Percentiles rank a stretch among this genome's conserved stretches.
Conservation (phyloP, 2,797 vertebrate species). For the Helarctos malayanus region DNA sequence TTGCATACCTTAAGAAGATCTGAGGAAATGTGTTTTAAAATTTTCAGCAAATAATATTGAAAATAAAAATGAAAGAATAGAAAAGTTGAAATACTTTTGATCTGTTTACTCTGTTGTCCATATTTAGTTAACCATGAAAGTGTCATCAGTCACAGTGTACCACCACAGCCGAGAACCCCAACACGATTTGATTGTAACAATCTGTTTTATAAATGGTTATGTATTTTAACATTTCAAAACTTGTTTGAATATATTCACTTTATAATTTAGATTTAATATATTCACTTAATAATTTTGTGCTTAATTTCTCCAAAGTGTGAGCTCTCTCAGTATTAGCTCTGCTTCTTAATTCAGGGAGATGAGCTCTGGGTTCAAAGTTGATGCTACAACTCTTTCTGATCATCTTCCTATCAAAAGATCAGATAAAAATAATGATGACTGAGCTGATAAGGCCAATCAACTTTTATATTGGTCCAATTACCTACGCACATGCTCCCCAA, state of each 20-base stretch:
- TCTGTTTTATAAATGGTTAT: not conserved
- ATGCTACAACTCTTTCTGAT: not conserved
- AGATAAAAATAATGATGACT: not conserved
- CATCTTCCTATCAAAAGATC: not conserved
- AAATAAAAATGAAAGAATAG: not conserved
- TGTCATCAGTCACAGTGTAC: not conserved
- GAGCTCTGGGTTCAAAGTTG: not conserved
- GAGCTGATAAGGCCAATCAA: not conserved
- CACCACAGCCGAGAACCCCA: not conserved
- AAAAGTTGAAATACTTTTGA: not conserved
- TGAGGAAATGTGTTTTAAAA: not conserved
- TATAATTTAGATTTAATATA: not conserved
- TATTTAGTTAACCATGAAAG: not conserved
- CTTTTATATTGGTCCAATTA: not conserved
- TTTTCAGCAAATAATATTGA: not conserved
- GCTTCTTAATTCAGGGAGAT: constrained; percentile 10
- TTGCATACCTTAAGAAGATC: not conserved
- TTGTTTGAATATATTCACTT: not conserved
- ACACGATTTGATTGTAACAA: not conserved
- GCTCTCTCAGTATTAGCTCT: not conserved
- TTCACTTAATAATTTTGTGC: not conserved
- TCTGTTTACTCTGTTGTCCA: not conserved
- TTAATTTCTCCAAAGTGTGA: not conserved
- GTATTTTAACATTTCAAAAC: not conserved
- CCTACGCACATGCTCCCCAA: accelerated